Conservation (phyloP, 1,140 invertebrate species). For the Theocolax elegans region DNA sequence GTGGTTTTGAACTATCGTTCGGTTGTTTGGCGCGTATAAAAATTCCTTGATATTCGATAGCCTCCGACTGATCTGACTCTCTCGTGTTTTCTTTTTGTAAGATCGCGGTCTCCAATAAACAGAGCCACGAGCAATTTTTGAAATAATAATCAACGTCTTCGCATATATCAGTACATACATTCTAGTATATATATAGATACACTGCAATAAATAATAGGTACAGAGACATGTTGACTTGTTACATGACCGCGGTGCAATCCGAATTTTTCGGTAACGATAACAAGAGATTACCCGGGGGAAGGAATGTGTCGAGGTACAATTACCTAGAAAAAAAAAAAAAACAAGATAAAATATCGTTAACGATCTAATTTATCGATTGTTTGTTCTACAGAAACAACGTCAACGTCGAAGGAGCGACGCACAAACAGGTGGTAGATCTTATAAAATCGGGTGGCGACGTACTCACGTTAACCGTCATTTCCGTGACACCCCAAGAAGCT, state of each 20-base stretch:
- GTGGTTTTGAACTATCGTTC: too few species aligned
- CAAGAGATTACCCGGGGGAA: not conserved
- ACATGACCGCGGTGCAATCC: conserved; percentile 56
- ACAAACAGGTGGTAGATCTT: conserved; percentile 98
- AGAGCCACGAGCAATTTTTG: too few species aligned
- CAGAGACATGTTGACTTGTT: conserved; percentile 54
- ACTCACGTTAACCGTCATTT: conserved; percentile 94
- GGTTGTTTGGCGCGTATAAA: too few species aligned
- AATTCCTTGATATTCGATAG: too few species aligned
- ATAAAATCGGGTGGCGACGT: conserved; percentile 99
- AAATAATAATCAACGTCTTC: too few species aligned
- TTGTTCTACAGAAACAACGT: conserved; percentile 86
- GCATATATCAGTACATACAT: too few species aligned
- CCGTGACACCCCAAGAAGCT: conserved; percentile 88
- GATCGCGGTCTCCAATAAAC: too few species aligned
- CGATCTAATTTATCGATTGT: conserved; percentile 6
- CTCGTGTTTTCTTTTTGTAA: too few species aligned
- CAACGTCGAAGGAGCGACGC: conserved; percentile 98
- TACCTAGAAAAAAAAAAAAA: not conserved
- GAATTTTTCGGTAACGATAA: conserved; percentile 48
- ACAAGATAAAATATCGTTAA: not conserved
- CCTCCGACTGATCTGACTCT: too few species aligned
- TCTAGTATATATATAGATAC: too few species aligned
- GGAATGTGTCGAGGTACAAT: too few species aligned
- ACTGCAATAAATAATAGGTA: too few species aligned